These are phyloP conservation scores for Drosophila infuscata DNA, from an alignment of 2,888 invertebrate genomes.

Conservation along the genomic window DNA sequence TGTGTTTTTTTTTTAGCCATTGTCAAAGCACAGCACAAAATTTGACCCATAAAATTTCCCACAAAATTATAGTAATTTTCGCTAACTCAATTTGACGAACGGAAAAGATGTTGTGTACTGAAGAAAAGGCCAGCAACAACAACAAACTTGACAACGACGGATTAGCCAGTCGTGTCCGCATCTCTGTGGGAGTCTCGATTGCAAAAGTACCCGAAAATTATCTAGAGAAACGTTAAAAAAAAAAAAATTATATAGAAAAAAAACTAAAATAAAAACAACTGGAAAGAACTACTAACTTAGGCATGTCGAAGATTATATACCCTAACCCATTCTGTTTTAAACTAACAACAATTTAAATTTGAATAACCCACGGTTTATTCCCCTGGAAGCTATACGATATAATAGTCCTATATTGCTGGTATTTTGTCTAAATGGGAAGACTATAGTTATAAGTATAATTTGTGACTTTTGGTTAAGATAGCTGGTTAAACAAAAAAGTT, in stretches of 20 bases:
- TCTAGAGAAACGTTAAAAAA: conserved; percentile 41
- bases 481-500: not conserved
- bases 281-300: not conserved
- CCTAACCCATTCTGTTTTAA: not conserved
- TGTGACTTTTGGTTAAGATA: not conserved
- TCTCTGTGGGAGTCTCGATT: conserved; percentile 65
- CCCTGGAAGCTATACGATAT: too few relatives aligned
- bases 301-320: not conserved
- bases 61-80: conserved; percentile 79
- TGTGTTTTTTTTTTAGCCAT: conserved; percentile 37
- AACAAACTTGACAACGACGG: conserved; percentile 19
- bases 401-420: not conserved
- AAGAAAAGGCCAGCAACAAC: conserved; percentile 19
- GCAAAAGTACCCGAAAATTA: conserved; percentile 78
- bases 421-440: not conserved
- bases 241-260: not conserved
- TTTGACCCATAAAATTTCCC: conserved; percentile 80
- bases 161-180: conserved; percentile 30
- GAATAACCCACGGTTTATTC: not conserved
- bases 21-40: conserved; percentile 63
- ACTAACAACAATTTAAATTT: not conserved
- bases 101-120: conserved; percentile 23
- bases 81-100: conserved; percentile 75
- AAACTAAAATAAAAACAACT: conserved; percentile 1
- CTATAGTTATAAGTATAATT: not conserved